phyloP scores from a whole-genome alignment of 2,888 invertebrate genomes.

The Dasypolia templi region DNA sequence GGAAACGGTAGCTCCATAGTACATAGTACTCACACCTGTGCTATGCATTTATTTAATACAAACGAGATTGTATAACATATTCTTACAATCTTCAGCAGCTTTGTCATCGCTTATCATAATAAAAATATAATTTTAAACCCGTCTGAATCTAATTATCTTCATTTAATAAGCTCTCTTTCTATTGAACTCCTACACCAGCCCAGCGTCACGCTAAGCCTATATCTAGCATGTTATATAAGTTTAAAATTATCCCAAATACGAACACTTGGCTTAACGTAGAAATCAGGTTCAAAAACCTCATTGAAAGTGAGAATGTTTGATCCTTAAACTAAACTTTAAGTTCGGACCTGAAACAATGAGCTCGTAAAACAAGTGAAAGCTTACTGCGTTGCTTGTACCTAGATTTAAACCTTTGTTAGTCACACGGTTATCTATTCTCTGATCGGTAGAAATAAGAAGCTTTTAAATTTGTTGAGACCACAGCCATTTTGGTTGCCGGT shows the following conservation, averaged over 20 bases:
- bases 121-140: too few species aligned
- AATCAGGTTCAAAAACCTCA: conserved; percentile 22
- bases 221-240: background rate
- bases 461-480: background rate
- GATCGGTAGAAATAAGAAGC: background rate
- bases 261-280: background rate
- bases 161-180: too few species aligned
- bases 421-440: background rate
- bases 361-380: conserved; percentile 59
- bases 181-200: too few species aligned
- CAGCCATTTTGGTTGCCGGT: too few species aligned
- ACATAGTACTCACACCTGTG: too few species aligned
- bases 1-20: too few species aligned
- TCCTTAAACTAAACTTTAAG: conserved; percentile 55
- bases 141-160: too few species aligned
- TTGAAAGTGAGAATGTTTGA: conserved; percentile 50
- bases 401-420: conserved; percentile 22
- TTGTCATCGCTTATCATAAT: too few species aligned
- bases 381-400: conserved; percentile 23
- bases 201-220: too few species aligned
- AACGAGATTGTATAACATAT: too few species aligned
- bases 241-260: background rate
- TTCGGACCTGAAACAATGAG: conserved; percentile 48
- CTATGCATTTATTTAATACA: too few species aligned
- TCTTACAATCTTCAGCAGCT: too few species aligned